These are phyloP conservation scores for Scaptomyza caliginosa DNA, from an alignment of 2,888 invertebrate genomes.

Conservation along the genomic window DNA sequence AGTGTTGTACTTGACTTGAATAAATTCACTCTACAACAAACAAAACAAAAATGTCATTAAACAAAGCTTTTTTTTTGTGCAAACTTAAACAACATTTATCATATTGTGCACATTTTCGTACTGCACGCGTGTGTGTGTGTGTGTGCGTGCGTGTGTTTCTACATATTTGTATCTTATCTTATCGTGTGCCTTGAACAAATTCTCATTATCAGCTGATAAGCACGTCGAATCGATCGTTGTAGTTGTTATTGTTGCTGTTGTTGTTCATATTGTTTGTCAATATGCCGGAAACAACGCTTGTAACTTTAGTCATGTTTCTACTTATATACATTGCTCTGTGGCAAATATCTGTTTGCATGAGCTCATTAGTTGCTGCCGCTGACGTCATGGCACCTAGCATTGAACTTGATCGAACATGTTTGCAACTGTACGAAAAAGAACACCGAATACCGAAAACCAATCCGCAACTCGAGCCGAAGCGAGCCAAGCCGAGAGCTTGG, in stretches of 20 bases:
- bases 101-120: conserved; percentile 19
- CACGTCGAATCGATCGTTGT: conserved; percentile 26
- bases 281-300: conserved; percentile 41
- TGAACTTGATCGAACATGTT: conserved; percentile 23
- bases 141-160: conserved; percentile 21
- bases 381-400: conserved; percentile 52
- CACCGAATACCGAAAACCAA: not conserved
- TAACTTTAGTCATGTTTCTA: conserved; percentile 37
- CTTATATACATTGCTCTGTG: not conserved
- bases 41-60: not conserved
- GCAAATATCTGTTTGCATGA: conserved; percentile 19
- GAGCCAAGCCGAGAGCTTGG: not conserved
- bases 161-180: conserved; percentile 63
- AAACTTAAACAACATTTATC: conserved; percentile 16
- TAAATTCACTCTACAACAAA: conserved; percentile 10
- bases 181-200: conserved; percentile 58
- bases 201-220: conserved; percentile 62
- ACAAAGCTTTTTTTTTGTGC: not conserved
- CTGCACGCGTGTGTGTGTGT: not conserved
- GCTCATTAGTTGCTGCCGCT: conserved; percentile 32
- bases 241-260: conserved; percentile 13
- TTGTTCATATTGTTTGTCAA: conserved; percentile 52
- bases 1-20: not conserved
- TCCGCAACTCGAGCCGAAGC: not conserved
- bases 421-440: not conserved